phyloP scores from a whole-genome alignment of 1,140 invertebrate species.

The Fopius arisanus region DNA sequence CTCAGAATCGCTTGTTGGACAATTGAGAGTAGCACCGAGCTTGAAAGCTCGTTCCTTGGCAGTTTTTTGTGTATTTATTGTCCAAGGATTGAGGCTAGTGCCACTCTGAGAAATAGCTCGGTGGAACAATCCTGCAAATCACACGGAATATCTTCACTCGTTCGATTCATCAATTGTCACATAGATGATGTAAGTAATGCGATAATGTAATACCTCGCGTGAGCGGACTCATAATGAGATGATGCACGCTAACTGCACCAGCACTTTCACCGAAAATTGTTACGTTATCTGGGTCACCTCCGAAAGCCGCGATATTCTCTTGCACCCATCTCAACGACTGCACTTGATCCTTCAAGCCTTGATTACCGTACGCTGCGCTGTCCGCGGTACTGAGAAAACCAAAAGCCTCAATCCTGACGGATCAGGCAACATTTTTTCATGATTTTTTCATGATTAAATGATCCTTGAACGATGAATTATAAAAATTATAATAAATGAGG shows the following conservation, averaged over 20 bases:
- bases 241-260: constrained; percentile 73
- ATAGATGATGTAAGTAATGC: background rate
- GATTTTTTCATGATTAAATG: too few species aligned
- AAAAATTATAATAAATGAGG: constrained; percentile 66
- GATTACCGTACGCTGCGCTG: constrained; percentile 72
- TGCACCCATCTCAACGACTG: constrained; percentile 62
- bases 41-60: constrained; percentile 69
- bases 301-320: constrained; percentile 63
- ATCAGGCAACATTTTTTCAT: too few species aligned
- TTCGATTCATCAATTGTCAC: background rate
- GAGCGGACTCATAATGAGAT: constrained; percentile 72
- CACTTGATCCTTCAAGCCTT: constrained; percentile 79
- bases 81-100: constrained; percentile 80
- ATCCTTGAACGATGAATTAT: too few species aligned
- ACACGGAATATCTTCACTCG: background rate
- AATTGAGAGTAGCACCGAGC: constrained; percentile 70
- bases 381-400: constrained; percentile 74
- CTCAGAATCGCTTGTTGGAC: constrained; percentile 63
- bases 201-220: constrained; percentile 3
- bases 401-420: constrained; percentile 68
- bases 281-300: constrained; percentile 71
- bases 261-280: constrained; percentile 80
- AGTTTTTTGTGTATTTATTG: constrained; percentile 70
- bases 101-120: constrained; percentile 81
- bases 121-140: constrained; percentile 72